Evolutionary conservation across 2,797 vertebrate species (phyloP), one percentile per base, ranked within the genome.

Genomic region (Gobionotothen gibberifrons): DNA sequence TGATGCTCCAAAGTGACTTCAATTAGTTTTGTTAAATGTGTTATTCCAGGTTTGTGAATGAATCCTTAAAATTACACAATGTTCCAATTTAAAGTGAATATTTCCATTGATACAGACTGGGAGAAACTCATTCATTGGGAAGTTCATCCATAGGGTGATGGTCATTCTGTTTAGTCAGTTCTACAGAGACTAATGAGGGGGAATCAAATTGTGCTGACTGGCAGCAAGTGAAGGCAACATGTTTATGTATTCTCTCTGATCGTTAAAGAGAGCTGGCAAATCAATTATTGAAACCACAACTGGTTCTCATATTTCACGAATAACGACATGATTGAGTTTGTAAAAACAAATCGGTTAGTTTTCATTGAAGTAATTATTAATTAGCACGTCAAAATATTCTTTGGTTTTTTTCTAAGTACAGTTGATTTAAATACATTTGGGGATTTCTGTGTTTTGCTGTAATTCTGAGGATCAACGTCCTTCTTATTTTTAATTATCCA

Each of bases 391-490:
- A 43, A 51, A 14, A 17, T 40, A 11, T 12, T 55, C 1, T 5
- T 26, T 26, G 26, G 4, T 56, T 47, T 47, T 26, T 12, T 40
- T 16, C n/a, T 40, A 13, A 49, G 2, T 19, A 11, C 42, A 47
- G 43, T 42, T 53, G 47, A 42, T 47, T 46, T 66, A 3, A 53
- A 46, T 64, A 48, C 17, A 42, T 19, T 59, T 6, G 11, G 26
- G 32, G 39, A 74, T 76, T 78, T 72, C 46, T 22, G 17, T 53
- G 60, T 55, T 69, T 85, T 76, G 9, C 9, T 56, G 21, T 70
- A 26, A 69, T 72, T 78, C 49, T 46, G 14, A 59, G 40, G 26
- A 77, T 81, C 26, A 69, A 72, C 79, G 51, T 29, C 36, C n/a
- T 19, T 48, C 10, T 57, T 1, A 17, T 13, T 61, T 71, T 73